Base-by-base conservation (phyloP, 2,113 vertebrate species). In the Hiodon alosoides region DNA sequence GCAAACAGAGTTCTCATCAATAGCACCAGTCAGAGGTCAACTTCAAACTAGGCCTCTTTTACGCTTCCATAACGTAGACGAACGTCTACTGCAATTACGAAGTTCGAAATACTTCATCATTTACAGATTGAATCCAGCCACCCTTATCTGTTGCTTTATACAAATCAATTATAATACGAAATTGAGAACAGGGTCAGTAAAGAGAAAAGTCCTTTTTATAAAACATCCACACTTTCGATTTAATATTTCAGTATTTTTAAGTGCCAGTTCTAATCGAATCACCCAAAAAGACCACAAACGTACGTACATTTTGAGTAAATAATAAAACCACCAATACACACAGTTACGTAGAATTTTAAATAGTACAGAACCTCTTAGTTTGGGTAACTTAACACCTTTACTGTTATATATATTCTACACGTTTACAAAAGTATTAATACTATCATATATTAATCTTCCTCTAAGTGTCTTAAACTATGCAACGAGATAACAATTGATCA, bases 1-100 rank as follows among this genome's bases (percentile, higher is more conserved):
- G 17, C 17, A 62, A 50, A 70, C 57, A 48, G 57, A 71, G 55
- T 13, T 17, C 52, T 48, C 68, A 5, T 59, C 73, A 67, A 58
- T 57, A 67, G 58, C 10, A 16, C 5, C 62, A 52, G 65, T 58
- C 64, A 59, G 65, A 67, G 73, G 73, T 67, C 65, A 67, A 47
- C 46, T 7, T 50, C 51, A 73, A 7, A 72, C n/a, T 9, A 16
- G 50, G 48, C 72, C 13, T 31, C 52, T 53, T 6, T 46, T 67
- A 3, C 52, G 13, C 31, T 46, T 57, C 16, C 4, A 67, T 54
- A 9, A 55, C 47, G 53, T 4, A 68, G 48, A 50, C 53, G 6
- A 66, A 48, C 53, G 14, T 17, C 54, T 6, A 10, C 64, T 7
- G 58, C 52, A 14, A 59, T 57, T 67, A 8, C 31, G 0, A 50